phyloP scores from a whole-genome alignment of 2,113 vertebrate species.

The Rhynchomys soricoides region DNA sequence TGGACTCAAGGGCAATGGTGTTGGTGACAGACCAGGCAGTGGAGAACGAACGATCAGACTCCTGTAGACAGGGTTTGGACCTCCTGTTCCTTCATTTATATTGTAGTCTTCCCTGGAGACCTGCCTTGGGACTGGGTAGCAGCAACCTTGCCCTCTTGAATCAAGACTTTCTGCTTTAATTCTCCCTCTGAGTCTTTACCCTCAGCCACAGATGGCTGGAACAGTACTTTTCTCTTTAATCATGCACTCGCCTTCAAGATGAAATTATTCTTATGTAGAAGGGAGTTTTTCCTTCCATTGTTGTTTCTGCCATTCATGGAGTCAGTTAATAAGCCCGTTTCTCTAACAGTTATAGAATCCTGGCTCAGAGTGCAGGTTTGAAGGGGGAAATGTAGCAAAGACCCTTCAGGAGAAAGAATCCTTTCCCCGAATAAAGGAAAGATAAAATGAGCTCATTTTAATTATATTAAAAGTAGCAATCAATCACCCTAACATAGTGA shows the following conservation, averaged over 20 bases:
- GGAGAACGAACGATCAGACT: not conserved
- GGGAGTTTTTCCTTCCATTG: not conserved
- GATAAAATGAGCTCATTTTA: conserved; percentile 53
- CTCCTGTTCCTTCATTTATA: not conserved
- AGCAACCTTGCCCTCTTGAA: not conserved
- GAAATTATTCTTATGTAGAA: conserved; percentile 18
- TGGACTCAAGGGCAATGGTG: not conserved
- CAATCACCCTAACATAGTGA: not conserved
- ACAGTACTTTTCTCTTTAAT: not conserved
- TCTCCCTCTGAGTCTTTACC: not conserved
- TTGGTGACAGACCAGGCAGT: not conserved
- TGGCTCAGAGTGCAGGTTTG: not conserved
- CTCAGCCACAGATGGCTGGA: not conserved
- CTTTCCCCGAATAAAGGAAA: conserved; percentile 47
- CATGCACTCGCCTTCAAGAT: not conserved
- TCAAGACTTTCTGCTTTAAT: not conserved
- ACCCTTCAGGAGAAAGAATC: not conserved
- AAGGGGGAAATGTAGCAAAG: not conserved
- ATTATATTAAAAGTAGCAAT: conserved; percentile 10
- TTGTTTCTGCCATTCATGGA: not conserved
- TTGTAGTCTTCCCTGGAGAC: not conserved
- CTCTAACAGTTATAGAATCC: not conserved
- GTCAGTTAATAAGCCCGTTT: conserved; percentile 41
- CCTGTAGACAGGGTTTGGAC: no score
- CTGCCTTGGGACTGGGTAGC: not conserved